phyloP scores from a whole-genome alignment of 2,888 invertebrate species.

The Fragum fragum region DNA sequence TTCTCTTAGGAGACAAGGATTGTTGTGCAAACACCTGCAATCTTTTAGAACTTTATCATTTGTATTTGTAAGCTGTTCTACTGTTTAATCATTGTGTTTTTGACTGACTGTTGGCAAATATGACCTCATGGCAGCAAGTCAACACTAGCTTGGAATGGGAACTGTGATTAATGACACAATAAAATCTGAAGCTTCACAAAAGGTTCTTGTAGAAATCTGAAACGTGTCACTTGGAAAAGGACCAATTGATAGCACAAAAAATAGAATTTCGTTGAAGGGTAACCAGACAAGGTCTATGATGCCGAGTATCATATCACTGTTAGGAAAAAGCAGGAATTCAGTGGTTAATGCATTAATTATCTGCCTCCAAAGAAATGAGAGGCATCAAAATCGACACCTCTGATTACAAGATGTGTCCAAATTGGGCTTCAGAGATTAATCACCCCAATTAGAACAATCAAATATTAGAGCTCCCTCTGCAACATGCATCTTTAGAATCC shows the following conservation, averaged over 20 bases:
- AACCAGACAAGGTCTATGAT: no score
- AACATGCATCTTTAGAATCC: no score
- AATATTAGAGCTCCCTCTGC: background rate
- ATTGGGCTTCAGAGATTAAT: background rate
- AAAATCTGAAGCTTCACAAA: constrained; percentile 53
- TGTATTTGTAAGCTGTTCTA: constrained; percentile 14
- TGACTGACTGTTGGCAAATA: constrained; percentile 28
- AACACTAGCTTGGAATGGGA: background rate
- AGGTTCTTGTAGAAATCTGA: constrained; percentile 35
- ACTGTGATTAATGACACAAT: constrained; percentile 66
- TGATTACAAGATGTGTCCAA: background rate
- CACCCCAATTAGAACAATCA: background rate
- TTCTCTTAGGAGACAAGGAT: background rate
- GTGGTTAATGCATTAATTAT: no score
- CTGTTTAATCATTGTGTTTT: constrained; percentile 19
- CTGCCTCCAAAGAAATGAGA: no score
- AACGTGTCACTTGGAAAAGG: no score
- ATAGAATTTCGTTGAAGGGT: no score
- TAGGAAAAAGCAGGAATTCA: no score
- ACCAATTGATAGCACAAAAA: no score
- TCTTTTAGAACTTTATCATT: constrained; percentile 19
- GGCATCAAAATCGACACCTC: background rate
- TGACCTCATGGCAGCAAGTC: constrained; percentile 21
- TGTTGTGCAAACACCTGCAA: constrained; percentile 7
- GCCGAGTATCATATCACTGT: no score